Base-by-base conservation (phyloP, 2,888 invertebrate species). In the Tachina fera region DNA sequence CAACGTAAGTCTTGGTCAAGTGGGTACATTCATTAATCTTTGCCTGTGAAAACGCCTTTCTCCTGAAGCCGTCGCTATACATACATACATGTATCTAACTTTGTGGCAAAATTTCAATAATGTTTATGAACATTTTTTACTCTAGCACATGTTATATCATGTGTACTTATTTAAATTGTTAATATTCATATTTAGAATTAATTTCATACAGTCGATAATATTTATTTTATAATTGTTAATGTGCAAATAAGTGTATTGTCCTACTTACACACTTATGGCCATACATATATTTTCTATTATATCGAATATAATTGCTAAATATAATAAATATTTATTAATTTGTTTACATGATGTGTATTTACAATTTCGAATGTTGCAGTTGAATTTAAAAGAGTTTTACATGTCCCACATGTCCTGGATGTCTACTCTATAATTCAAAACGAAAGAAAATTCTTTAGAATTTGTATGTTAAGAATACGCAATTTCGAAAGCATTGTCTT, bases 151-250 rank as follows among this genome's bases (percentile, higher is more conserved):
- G 4, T 61, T 61, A 43, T 16, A 41, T 43, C 13, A 41, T n/a
- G 16, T 16, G 16, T 41, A 13, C 31, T 58, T 58, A 14, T 58
- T 58, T 58, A 31, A 39, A 31, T 49, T 49, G n/a, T 49, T 39
- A 47, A 47, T 22, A 39, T 31, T 31, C 1, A 51, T 68, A 67
- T 51, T 39, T 67, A 11, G 9, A 31, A 71, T 31, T 31, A 16
- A 39, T 31, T 58, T 71, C 11, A 31, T 19, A 39, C 9, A 3
- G 19, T 58, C 22, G 9, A 45, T 45, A 14, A 53, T 13, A 31
- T 71, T 45, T 58, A n/a, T 70, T 56, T 71, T 58, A 58, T 58
- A 58, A 71, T 71, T 58, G n/a, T 45, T 47, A 45, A 58, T 58
- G 71, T 16, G 47, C 31, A 16, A 71, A 71, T 71, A 16, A 31